These are phyloP conservation scores for Cirrhinus molitorella DNA, from an alignment of 2,797 vertebrate genomes.

Conservation along the genomic window DNA sequence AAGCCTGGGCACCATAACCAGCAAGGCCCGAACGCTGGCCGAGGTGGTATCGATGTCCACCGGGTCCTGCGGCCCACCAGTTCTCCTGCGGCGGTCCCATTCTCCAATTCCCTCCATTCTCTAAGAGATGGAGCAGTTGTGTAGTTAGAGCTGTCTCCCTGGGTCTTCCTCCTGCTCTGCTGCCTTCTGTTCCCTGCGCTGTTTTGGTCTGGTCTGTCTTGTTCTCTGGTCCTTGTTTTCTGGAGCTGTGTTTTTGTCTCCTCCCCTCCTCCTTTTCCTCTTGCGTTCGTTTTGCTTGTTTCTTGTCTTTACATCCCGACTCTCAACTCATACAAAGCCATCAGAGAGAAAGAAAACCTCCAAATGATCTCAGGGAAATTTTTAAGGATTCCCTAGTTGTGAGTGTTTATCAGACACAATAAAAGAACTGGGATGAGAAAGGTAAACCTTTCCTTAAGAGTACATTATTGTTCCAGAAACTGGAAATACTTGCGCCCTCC, in stretches of 20 bases:
- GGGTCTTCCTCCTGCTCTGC: conserved; percentile 46
- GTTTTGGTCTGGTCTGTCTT: conserved; percentile 52
- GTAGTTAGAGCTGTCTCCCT: conserved; percentile 38
- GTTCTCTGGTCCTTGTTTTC: conserved; percentile 47
- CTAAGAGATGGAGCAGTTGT: conserved; percentile 47
- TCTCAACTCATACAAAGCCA: conserved; percentile 38
- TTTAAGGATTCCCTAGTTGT: conserved; percentile 32
- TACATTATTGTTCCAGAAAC: conserved; percentile 21
- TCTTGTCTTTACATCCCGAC: conserved; percentile 49
- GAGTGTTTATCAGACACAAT: conserved; percentile 4
- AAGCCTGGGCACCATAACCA: conserved; percentile 54
- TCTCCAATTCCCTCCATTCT: conserved; percentile 56
- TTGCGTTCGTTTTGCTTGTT: conserved; percentile 43
- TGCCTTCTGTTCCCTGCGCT: conserved; percentile 41
- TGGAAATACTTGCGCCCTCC: not conserved
- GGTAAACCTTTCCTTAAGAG: conserved; percentile 12
- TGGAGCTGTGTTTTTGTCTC: conserved; percentile 53
- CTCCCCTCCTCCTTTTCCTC: conserved; percentile 32
- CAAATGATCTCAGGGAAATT: conserved; percentile 59
- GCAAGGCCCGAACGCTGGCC: conserved; percentile 43
- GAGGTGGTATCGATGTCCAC: conserved; percentile 54
- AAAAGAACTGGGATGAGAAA: conserved; percentile 23
- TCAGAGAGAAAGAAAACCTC: conserved; percentile 47
- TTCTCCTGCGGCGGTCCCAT: conserved; percentile 50
- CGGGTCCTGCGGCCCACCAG: conserved; percentile 45